Conservation (phyloP, 2,888 invertebrate species). For the Plemyria rubiginata region DNA sequence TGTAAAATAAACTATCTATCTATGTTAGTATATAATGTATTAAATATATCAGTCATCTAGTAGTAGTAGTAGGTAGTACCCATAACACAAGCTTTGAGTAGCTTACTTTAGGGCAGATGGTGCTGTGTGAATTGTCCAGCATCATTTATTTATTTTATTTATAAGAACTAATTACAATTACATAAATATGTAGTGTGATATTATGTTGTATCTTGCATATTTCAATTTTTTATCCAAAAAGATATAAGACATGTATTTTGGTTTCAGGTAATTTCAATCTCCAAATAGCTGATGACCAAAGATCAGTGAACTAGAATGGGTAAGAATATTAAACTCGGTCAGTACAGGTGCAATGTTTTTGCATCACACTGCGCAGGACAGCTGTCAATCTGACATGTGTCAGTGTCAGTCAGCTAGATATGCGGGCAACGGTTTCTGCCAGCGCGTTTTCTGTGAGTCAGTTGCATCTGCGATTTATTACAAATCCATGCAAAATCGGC, state of each 20-base stretch:
- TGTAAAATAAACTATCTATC: no score
- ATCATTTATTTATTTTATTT: no score
- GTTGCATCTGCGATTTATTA: background rate
- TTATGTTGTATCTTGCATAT: no score
- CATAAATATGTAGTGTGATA: no score
- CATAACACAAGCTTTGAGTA: no score
- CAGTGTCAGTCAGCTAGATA: background rate
- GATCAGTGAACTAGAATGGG: slow-evolving; percentile 10
- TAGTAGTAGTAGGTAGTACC: no score
- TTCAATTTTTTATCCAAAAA: background rate
- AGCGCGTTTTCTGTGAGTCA: background rate
- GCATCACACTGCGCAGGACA: slow-evolving; percentile 11
- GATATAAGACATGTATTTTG: slow-evolving; percentile 11
- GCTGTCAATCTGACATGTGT: slow-evolving; percentile 20
- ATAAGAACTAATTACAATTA: no score
- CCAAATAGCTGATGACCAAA: slow-evolving; percentile 4
- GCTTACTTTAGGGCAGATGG: no score
- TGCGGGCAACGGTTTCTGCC: background rate
- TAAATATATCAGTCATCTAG: no score
- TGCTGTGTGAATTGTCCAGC: no score
- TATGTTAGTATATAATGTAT: no score
- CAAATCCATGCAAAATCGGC: no score
- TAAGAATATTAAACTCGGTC: slow-evolving; percentile 1
- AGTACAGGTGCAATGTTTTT: slow-evolving; percentile 2
- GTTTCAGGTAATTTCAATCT: slow-evolving; percentile 35